Base-by-base conservation (phyloP, 2,797 vertebrate genomes). In the Cyprinella venusta region DNA sequence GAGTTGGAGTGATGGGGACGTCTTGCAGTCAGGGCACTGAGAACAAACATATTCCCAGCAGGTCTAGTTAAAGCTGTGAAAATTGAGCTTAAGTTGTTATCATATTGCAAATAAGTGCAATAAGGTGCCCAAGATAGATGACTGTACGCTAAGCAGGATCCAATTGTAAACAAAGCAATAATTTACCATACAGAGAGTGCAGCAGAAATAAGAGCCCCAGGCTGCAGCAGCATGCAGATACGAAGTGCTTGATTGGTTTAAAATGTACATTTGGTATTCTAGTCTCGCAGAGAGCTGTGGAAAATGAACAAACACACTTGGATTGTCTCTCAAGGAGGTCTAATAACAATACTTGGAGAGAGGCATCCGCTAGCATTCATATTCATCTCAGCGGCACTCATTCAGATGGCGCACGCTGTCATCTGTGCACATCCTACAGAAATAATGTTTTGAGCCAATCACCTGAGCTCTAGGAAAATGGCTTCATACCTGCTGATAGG, bases 71-170 rank as follows among this genome's bases (percentile, higher is more conserved):
- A 93, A 88, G 91, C 90, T 92, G 84, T 93, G 89, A 91, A 95
- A 96, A 95, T 93, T 95, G 94, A 93, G 90, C 92, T 94, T 95
- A 96, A 96, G 95, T 96, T 92, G 93, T 96, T 96, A 97, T 94
- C 93, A 94, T 93, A 90, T 93, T 87, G 93, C 94, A 96, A 96
- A 91, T 94, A 95, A 94, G 94, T 91, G 93, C 93, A 95, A 95
- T 94, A 96, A 94, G 89, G 81, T 92, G 86, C 89, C 86, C 90
- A 90, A 93, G 96, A 97, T 95, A 93, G 95, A 97, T 95, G 94
- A 93, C 85, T 93, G 92, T 88, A 90, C 50, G 88, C 84, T 26
- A 91, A 85, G 79, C 42, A 87, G 89, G 90, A 89, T 85, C 56
- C 76, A 9, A 89, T 90, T 90, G 90, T 93, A 88, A 92, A 95